A percentile compares a stretch with the other conserved stretches of the same genome.
Evolutionary conservation across 1,140 invertebrate species (phyloP).

Genomic region (Ridgeia piscesae): DNA sequence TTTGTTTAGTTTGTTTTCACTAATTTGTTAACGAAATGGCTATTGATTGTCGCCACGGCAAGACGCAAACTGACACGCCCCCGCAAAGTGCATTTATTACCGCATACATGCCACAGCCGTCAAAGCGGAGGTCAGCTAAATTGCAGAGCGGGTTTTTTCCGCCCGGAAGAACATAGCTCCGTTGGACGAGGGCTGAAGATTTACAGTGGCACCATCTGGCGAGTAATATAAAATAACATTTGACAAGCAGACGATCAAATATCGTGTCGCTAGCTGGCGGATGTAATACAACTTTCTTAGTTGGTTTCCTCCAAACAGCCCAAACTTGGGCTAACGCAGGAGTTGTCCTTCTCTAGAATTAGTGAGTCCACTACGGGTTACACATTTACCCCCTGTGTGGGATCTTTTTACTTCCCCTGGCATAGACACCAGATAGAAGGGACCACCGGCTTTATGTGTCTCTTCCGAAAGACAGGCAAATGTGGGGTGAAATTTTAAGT

Average conservation of each 20-base stretch:
- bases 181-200: background rate
- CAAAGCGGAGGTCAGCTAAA: background rate
- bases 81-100: background rate
- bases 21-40: background rate
- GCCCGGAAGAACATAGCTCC: background rate
- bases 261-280: background rate
- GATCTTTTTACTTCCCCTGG: too few relatives aligned
- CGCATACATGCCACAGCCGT: background rate
- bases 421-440: too few relatives aligned
- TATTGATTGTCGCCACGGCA: background rate
- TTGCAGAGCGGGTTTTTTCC: background rate
- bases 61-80: background rate
- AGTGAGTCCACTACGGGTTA: too few relatives aligned
- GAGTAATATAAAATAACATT: background rate
- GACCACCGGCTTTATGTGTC: too few relatives aligned
- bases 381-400: too few relatives aligned
- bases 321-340: too few relatives aligned
- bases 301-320: too few relatives aligned
- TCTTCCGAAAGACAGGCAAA: too few relatives aligned
- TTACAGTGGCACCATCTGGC: background rate
- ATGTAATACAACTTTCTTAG: background rate
- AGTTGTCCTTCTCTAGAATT: too few relatives aligned
- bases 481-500: too few relatives aligned
- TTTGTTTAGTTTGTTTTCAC: background rate
- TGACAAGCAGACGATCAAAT: background rate